Evolutionary conservation across 1,140 invertebrate genomes (phyloP).

Genomic region (Lamellibrachia luymesi): DNA sequence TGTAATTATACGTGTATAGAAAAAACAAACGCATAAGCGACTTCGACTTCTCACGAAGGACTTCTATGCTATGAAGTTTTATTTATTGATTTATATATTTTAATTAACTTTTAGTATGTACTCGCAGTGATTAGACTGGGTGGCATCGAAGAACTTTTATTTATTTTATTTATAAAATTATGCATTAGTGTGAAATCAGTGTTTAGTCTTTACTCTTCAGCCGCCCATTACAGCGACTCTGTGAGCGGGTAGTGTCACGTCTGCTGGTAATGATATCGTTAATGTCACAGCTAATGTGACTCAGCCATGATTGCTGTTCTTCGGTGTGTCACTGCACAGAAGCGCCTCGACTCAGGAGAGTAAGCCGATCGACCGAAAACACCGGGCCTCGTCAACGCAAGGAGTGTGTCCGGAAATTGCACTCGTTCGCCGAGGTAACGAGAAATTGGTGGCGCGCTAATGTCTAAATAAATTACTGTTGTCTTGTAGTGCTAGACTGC

Average conservation of each 20-base stretch:
- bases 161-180: not conserved
- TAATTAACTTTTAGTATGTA: too few relatives aligned
- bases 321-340: not conserved
- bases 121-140: too few relatives aligned
- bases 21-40: too few relatives aligned
- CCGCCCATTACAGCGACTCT: not conserved
- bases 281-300: not conserved
- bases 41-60: too few relatives aligned
- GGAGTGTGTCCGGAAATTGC: not conserved
- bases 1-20: too few relatives aligned
- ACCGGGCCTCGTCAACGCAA: not conserved
- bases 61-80: too few relatives aligned
- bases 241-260: not conserved
- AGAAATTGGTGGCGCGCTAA: not conserved
- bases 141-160: too few relatives aligned
- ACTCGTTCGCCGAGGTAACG: not conserved
- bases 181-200: not conserved
- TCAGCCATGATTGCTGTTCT: not conserved
- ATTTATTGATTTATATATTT: too few relatives aligned
- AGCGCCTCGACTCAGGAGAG: not conserved
- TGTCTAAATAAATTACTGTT: not conserved
- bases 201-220: not conserved
- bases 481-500: not conserved
- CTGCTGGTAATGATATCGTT: not conserved
- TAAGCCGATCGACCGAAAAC: not conserved